Conservation (phyloP, 2,113 vertebrate genomes). For the Perognathus longimembris region DNA sequence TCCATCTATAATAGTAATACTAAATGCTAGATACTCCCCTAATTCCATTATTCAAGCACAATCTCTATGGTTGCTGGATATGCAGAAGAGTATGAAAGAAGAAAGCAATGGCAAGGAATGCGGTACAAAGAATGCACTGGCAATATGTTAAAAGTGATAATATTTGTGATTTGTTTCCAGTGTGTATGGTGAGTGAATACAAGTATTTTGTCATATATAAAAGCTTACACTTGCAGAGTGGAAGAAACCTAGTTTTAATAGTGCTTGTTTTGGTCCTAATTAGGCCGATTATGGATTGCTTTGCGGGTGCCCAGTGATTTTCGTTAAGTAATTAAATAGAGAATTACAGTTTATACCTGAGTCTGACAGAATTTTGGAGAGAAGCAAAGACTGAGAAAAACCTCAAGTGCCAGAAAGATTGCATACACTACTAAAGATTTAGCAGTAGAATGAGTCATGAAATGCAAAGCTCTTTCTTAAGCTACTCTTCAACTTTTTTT, state of each 20-base stretch:
- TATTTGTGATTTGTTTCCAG: conserved; percentile 47
- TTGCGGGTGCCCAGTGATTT: conserved; percentile 60
- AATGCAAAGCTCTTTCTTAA: conserved; percentile 49
- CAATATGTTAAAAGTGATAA: conserved; percentile 11
- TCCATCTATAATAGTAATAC: background rate
- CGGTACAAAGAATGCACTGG: conserved; percentile 8
- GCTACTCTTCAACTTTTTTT: conserved; percentile 2
- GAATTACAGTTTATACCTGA: conserved; percentile 58
- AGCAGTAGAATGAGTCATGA: conserved; percentile 48
- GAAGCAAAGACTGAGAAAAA: conserved; percentile 74
- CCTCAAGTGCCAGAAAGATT: conserved; percentile 76
- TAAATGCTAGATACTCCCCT: background rate
- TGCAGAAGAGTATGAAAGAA: background rate
- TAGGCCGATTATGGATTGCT: conserved; percentile 70
- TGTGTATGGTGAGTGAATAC: conserved; percentile 37
- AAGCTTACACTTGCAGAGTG: conserved; percentile 55
- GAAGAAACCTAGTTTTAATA: conserved; percentile 77
- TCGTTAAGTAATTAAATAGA: conserved; percentile 73
- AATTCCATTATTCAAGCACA: background rate
- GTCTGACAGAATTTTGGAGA: conserved; percentile 66
- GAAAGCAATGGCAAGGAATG: conserved; percentile 11
- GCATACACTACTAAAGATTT: conserved; percentile 81
- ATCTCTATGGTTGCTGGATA: background rate
- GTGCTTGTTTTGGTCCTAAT: conserved; percentile 70
- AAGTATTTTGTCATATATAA: background rate